A percentile compares a stretch with the other conserved stretches of the same genome.
phyloP scores from a whole-genome alignment of 2,797 vertebrate species.

The Takifugu rubripes region DNA sequence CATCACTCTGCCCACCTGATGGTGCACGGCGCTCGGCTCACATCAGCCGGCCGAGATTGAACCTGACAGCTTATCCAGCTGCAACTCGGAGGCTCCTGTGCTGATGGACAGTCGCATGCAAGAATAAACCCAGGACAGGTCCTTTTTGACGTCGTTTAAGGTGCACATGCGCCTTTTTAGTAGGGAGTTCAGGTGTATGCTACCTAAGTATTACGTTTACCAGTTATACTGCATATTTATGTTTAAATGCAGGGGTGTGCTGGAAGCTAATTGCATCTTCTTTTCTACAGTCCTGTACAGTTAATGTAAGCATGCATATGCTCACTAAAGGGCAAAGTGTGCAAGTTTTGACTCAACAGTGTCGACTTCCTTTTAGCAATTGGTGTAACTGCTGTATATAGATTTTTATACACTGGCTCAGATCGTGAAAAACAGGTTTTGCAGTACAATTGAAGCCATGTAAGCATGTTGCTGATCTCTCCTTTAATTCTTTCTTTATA shows the following conservation, averaged over 20 bases:
- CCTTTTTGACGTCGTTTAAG: no score
- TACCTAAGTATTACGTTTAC: no score
- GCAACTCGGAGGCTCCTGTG: conserved; percentile 17
- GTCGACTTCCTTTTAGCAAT: conserved; percentile 25
- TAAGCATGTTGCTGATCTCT: conserved; percentile 30
- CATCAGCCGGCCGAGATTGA: conserved; percentile 19
- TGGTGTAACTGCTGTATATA: conserved; percentile 22
- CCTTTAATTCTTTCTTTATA: not conserved
- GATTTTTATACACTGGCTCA: conserved; percentile 53
- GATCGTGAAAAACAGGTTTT: conserved; percentile 25
- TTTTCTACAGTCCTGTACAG: conserved; percentile 2
- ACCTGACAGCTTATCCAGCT: conserved; percentile 36
- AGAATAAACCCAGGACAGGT: not conserved
- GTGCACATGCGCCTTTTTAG: no score
- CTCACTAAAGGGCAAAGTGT: conserved; percentile 3
- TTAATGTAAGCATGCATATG: conserved; percentile 5
- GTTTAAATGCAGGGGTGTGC: no score
- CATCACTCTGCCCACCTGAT: conserved; percentile 64
- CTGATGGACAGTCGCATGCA: conserved; percentile 13
- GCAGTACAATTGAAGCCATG: conserved; percentile 35
- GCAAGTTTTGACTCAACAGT: conserved; percentile 1
- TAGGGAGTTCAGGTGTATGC: no score
- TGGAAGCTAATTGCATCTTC: no score
- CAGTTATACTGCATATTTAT: no score
- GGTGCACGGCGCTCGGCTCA: conserved; percentile 40